Conservation (phyloP, 2,888 invertebrate species). For the Lasioglossum calceatum region DNA sequence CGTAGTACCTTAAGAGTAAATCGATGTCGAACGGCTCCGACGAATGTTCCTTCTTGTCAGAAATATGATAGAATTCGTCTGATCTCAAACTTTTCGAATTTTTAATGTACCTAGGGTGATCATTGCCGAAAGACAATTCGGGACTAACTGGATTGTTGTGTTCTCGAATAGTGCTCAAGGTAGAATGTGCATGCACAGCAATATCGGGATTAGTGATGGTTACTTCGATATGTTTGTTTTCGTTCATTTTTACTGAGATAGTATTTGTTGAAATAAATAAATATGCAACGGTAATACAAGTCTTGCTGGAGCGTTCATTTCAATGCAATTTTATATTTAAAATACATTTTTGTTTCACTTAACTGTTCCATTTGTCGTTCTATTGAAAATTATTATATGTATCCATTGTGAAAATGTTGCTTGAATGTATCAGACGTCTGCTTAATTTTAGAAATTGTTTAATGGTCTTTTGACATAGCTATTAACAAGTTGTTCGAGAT, state of each 20-base stretch:
- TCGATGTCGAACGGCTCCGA: slow-evolving; percentile 36
- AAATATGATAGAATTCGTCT: not conserved
- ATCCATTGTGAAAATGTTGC: not conserved
- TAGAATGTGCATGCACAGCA: not conserved
- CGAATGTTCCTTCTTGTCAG: not conserved
- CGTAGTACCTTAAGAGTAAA: slow-evolving; percentile 41
- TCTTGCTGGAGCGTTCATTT: not conserved
- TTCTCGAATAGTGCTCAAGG: slow-evolving; percentile 42
- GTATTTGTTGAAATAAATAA: not conserved
- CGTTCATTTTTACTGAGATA: slow-evolving; percentile 36
- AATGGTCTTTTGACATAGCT: not conserved
- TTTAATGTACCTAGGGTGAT: not conserved
- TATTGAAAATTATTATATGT: not conserved
- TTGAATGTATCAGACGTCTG: not conserved
- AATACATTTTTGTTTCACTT: not conserved
- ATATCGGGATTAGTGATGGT: slow-evolving; percentile 18
- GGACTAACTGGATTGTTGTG: not conserved
- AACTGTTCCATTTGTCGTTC: not conserved
- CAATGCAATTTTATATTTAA: not conserved
- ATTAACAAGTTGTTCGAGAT: not conserved
- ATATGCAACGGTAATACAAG: not conserved
- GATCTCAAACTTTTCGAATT: slow-evolving; percentile 4
- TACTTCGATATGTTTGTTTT: slow-evolving; percentile 41
- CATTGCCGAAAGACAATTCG: not conserved
- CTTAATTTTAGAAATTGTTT: not conserved